Base-by-base conservation (phyloP, 2,888 invertebrate genomes). In the Philhelius pedissequus region DNA sequence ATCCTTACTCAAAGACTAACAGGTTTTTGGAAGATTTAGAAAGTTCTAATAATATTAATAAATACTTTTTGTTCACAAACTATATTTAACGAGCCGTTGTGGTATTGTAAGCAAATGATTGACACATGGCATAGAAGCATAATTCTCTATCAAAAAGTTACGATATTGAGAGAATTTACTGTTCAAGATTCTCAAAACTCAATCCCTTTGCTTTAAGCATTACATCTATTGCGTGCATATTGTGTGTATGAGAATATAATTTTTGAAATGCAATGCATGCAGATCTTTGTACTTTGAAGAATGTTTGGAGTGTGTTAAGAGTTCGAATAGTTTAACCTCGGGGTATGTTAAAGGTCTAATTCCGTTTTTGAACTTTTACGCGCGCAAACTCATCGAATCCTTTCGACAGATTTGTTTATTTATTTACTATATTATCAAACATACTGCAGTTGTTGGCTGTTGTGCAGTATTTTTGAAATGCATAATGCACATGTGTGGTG, bases 281-380 rank as follows among this genome's bases (percentile, higher is more conserved):
- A 68, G 56, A 32, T 78, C 27, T 62, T 11, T 74, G 68, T 69
- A 82, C 78, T 74, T 83, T 78, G 64, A 79, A 78, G 75, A 83
- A 83, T 83, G 74, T 79, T 74, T 79, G 66, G 79, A 79, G 69
- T 69, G 64, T 50, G 74, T 74, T 48, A 50, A 68, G 74, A 75
- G 78, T 79, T 83, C 79, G 52, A 83, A 66, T 70, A 45, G 79
- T 75, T 79, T 79, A 83, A 83, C 83, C 83, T 74, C 83, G 43
- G 22, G 22, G 40, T 27, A 22, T 74, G 74, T 74, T 83, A 79
- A 73, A 83, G 83, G 79, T 70, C 83, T 75, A 75, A 83, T 83
- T 79, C 74, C 50, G 50, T 52, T 64, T 78, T 69, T 83, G 82
- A 83, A 78, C 82, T 83, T 74, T 62, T 64, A 30, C 45, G 62